A percentile compares a stretch with the other conserved stretches of the same genome.
Evolutionary conservation across 2,888 invertebrate species (phyloP).

Genomic region (Lucinisca nassula): DNA sequence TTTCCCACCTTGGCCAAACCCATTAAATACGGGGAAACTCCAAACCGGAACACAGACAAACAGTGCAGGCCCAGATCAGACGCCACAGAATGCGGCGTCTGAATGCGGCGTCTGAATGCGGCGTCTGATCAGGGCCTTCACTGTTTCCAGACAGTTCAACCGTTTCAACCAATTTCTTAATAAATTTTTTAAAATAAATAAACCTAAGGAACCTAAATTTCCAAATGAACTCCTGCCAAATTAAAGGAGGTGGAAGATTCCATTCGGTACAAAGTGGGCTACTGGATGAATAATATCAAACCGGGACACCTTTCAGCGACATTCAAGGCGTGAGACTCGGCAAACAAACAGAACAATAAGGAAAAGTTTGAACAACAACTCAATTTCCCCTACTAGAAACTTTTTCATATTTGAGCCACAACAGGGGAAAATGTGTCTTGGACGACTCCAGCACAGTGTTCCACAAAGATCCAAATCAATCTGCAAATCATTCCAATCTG

Average conservation of each 20-base stretch:
- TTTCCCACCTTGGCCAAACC: not conserved
- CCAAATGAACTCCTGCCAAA: not conserved
- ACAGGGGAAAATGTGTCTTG: too few relatives aligned
- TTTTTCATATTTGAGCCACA: too few relatives aligned
- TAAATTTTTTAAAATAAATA: too few relatives aligned
- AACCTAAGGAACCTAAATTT: not conserved
- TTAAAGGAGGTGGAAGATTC: not conserved
- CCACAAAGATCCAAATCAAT: too few relatives aligned
- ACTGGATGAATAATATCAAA: not conserved
- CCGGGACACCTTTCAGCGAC: not conserved
- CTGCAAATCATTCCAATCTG: too few relatives aligned
- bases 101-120: too few relatives aligned
- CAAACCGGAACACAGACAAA: too few relatives aligned
- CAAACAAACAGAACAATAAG: conserved; percentile 2
- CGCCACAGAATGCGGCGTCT: too few relatives aligned
- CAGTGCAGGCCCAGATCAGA: too few relatives aligned
- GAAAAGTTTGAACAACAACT: conserved; percentile 3
- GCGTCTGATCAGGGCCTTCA: too few relatives aligned
- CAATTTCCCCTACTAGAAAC: conserved; percentile 4
- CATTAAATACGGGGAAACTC: not conserved
- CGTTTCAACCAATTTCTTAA: not conserved
- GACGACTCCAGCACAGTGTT: too few relatives aligned
- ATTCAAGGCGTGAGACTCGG: not conserved
- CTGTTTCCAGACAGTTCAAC: too few relatives aligned
- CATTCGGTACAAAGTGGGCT: not conserved